Percentiles rank a stretch among this genome's conserved stretches.
These are phyloP conservation scores for Augochlorella aurata DNA, from an alignment of 2,888 invertebrate species.

Conservation along the genomic window DNA sequence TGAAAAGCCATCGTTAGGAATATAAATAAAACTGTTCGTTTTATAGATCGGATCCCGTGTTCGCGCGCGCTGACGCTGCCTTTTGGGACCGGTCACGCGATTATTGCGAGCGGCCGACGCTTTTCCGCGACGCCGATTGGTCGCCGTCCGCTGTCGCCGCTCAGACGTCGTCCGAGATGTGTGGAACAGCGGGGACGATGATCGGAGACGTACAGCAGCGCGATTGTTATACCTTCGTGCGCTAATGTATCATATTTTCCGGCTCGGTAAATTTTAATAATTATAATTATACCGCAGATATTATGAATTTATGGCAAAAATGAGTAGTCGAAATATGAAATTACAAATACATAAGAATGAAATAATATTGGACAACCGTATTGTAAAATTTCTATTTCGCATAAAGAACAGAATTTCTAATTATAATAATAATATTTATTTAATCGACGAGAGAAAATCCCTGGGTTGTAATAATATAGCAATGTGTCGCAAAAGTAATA, in stretches of 20 bases:
- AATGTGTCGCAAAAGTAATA: too few species aligned
- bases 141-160: not conserved
- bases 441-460: too few species aligned
- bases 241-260: not conserved
- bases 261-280: too few species aligned
- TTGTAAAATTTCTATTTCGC: too few species aligned
- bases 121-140: not conserved
- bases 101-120: not conserved
- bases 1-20: not conserved
- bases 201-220: not conserved
- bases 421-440: too few species aligned
- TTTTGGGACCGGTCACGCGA: not conserved
- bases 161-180: not conserved
- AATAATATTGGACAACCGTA: too few species aligned
- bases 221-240: not conserved
- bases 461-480: too few species aligned
- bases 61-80: not conserved
- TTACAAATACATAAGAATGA: too few species aligned
- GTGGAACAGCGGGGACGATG: not conserved
- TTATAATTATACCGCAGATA: too few species aligned
- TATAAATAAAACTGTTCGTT: constrained; percentile 7
- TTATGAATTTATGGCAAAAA: too few species aligned
- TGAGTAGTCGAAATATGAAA: too few species aligned
- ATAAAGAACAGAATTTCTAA: too few species aligned
- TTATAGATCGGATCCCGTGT: not conserved